Conservation (phyloP, 2,113 vertebrate species). For the Dinomys branickii region DNA sequence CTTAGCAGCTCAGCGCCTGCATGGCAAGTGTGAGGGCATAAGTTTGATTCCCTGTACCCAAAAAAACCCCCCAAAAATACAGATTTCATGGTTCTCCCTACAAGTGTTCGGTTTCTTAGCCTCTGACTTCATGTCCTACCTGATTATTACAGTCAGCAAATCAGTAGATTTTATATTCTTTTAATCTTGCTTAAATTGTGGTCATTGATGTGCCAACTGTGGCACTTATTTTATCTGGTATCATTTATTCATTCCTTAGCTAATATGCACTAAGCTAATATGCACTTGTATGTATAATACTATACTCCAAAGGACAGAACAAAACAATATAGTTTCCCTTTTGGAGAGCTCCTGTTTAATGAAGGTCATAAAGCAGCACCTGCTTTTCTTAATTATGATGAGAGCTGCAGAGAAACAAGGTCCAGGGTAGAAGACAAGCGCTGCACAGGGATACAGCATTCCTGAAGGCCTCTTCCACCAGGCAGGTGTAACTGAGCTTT, state of each 20-base stretch:
- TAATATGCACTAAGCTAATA: slow-evolving; percentile 21
- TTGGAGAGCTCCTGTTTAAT: neutral
- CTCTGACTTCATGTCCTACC: neutral
- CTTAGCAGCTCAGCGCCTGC: too few relatives aligned
- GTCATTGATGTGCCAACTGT: slow-evolving; percentile 17
- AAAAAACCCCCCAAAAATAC: neutral
- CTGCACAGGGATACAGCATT: neutral
- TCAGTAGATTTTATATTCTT: neutral
- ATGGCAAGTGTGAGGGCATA: too few relatives aligned
- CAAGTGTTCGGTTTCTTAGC: neutral
- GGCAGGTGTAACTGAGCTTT: neutral
- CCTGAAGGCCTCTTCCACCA: neutral
- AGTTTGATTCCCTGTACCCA: too few relatives aligned
- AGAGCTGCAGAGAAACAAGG: neutral
- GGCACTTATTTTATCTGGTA: slow-evolving; percentile 41
- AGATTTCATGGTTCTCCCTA: neutral
- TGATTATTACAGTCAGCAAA: neutral
- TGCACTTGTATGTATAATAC: neutral
- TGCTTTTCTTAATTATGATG: neutral
- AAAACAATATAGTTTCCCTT: neutral
- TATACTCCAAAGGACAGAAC: neutral
- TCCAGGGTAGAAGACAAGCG: neutral
- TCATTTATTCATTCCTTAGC: slow-evolving; percentile 28
- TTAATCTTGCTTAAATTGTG: slow-evolving; percentile 38
- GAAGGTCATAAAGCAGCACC: neutral